Conservation (phyloP, 2,113 vertebrate genomes). For the Cynopterus brachyotis region DNA sequence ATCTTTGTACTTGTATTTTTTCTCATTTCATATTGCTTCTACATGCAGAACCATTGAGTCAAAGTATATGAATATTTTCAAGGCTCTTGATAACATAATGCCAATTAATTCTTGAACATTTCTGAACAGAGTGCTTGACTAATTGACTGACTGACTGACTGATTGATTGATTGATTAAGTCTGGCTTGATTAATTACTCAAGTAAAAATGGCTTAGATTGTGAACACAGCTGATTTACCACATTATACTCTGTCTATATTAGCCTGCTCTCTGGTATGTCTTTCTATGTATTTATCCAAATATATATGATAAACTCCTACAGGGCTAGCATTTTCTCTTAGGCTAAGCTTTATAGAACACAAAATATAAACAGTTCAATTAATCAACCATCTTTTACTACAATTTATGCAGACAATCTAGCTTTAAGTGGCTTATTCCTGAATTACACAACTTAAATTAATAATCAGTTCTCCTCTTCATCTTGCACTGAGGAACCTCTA, state of each 20-base stretch:
- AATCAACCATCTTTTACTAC: neutral
- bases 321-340: neutral
- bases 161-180: neutral
- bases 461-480: neutral
- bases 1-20: neutral
- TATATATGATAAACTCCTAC: neutral
- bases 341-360: neutral
- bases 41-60: neutral
- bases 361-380: neutral
- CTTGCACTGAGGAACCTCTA: neutral
- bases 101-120: neutral
- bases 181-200: neutral
- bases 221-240: neutral
- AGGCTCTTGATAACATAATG: neutral
- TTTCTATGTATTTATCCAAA: neutral
- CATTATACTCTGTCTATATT: neutral
- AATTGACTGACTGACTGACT: neutral
- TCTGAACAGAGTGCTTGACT: neutral
- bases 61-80: slow-evolving; percentile 11
- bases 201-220: neutral
- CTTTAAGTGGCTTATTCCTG: neutral
- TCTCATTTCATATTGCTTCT: neutral
- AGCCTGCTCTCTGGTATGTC: neutral
- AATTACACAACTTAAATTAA: neutral
- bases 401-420: neutral